These are phyloP conservation scores for Nasonia oneida DNA, from an alignment of 2,888 invertebrate species.

Conservation along the genomic window DNA sequence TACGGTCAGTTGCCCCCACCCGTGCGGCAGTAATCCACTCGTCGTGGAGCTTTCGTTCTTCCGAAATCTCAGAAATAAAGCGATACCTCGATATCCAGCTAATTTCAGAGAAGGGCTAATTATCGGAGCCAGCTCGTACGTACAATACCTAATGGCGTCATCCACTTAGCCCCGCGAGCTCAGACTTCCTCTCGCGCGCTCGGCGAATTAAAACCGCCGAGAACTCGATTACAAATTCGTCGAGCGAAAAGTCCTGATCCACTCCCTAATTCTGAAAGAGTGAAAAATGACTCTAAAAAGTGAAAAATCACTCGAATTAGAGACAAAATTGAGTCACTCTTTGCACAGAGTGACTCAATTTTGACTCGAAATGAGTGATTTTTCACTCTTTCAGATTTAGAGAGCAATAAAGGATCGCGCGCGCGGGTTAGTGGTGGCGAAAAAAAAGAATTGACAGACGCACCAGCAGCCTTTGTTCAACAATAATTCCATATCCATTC, in stretches of 20 bases:
- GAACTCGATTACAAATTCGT: constrained; percentile 38
- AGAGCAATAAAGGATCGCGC: background rate
- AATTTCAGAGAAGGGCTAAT: background rate
- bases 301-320: too few relatives aligned
- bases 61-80: too few relatives aligned
- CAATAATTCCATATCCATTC: constrained; percentile 50
- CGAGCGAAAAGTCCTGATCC: constrained; percentile 2
- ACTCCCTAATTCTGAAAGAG: too few relatives aligned
- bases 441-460: background rate
- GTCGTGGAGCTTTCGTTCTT: background rate
- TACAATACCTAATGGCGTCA: background rate
- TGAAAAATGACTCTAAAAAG: too few relatives aligned
- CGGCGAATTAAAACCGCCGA: background rate
- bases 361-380: too few relatives aligned
- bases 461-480: constrained; percentile 21
- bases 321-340: too few relatives aligned
- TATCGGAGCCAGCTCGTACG: background rate
- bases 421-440: too few relatives aligned
- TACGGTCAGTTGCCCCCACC: constrained; percentile 35
- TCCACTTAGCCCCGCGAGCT: background rate
- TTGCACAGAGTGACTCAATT: too few relatives aligned
- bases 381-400: too few relatives aligned
- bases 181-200: background rate
- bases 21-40: background rate
- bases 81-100: too few relatives aligned